These are phyloP conservation scores for Contarinia nasturtii DNA, from an alignment of 1,140 invertebrate species.

Conservation along the genomic window DNA sequence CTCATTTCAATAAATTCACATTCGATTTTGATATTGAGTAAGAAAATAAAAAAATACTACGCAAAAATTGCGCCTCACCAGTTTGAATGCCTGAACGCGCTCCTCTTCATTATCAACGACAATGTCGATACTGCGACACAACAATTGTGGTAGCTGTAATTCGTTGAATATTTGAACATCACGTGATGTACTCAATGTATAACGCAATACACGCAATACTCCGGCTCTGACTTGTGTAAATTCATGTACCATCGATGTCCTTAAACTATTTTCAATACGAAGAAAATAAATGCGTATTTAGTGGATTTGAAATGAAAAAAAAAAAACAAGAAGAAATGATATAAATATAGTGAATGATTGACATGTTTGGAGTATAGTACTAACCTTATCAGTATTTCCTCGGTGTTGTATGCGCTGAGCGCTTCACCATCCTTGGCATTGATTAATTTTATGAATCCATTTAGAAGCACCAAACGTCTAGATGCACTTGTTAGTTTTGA, in stretches of 20 bases:
- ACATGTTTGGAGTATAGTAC: too few species aligned
- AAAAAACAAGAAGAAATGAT: too few species aligned
- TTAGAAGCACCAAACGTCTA: too few species aligned
- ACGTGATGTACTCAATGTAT: constrained; percentile 56
- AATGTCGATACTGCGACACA: constrained; percentile 63
- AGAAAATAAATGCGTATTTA: background rate
- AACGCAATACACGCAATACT: constrained; percentile 63
- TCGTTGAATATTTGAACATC: constrained; percentile 59
- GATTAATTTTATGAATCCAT: too few species aligned
- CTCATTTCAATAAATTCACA: background rate
- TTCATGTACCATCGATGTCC: constrained; percentile 64
- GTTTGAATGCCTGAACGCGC: constrained; percentile 69
- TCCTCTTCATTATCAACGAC: constrained; percentile 71
- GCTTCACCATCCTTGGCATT: too few species aligned
- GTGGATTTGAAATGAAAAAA: too few species aligned
- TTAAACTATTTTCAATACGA: constrained; percentile 44
- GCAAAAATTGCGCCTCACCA: too few species aligned
- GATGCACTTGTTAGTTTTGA: too few species aligned
- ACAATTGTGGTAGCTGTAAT: constrained; percentile 61
- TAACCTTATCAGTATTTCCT: too few species aligned
- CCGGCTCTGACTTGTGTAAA: constrained; percentile 76
- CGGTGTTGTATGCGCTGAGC: too few species aligned
- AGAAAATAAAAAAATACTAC: too few species aligned
- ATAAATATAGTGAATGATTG: too few species aligned
- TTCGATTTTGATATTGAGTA: background rate